Evolutionary conservation across 2,797 vertebrate genomes (phyloP).

Genomic region (Trichosurus vulpecula): DNA sequence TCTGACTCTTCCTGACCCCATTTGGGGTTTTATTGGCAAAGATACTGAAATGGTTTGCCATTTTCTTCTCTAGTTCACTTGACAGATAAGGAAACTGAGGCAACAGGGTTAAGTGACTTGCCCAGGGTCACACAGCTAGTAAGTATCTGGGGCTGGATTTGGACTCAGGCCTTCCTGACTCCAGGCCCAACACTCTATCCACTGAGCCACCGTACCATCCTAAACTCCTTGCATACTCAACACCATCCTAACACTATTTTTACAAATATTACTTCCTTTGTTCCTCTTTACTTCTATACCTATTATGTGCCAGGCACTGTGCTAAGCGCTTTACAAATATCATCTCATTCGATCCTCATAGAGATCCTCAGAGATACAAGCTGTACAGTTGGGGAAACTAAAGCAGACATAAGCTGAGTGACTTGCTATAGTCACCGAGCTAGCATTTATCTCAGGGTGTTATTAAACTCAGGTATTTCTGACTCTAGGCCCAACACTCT

Average conservation of each 20-base stretch:
- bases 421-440: constrained; percentile 23
- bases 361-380: not conserved
- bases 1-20: not conserved
- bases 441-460: not conserved
- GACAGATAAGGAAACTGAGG: not conserved
- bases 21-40: not conserved
- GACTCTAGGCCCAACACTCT: not conserved
- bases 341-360: constrained; percentile 15
- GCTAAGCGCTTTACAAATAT: constrained; percentile 10
- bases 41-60: not conserved
- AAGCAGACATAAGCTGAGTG: not conserved
- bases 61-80: not conserved
- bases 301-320: not conserved
- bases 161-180: not conserved
- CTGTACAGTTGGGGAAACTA: constrained; percentile 20
- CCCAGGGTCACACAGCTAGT: not conserved
- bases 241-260: not conserved
- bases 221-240: not conserved
- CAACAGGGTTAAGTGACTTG: not conserved
- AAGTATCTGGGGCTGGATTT: not conserved
- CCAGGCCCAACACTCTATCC: not conserved
- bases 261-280: not conserved
- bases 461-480: not conserved
- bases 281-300: not conserved
- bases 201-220: not conserved